Evolutionary conservation across 2,888 invertebrate genomes (phyloP), one percentile per base, ranked within the genome.

Genomic region (Eustalomyia histrio): DNA sequence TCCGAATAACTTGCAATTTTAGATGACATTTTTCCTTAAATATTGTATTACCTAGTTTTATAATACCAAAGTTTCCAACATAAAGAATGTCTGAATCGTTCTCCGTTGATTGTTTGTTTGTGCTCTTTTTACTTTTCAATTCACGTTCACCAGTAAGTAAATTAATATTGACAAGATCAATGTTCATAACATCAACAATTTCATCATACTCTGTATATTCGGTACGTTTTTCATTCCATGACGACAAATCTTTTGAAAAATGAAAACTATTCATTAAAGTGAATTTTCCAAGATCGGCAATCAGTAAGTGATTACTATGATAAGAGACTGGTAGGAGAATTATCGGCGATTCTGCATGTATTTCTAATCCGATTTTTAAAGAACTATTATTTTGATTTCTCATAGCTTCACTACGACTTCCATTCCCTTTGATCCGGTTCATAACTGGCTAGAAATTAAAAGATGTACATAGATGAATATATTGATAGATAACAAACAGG

Each of bases 281-380:
- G 35, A 98, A 92, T 84, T 94, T 94, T 2, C 95, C 95, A 43
- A 98, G 92, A 89, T 97, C 95, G 1, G 95, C 94, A 14, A 97
- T 94, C 35, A 98, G 93, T 75, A 97, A 92, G 84, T 94, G 93
- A 39, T 94, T 93, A 29, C 95, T 94, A 83, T 94, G 93, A 29
- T 96, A 95, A 87, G 95, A 95, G 82, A 97, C 95, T 0, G 98
- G 99, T 81, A 98, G 91, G 67, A 98, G 91, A 83, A 98, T 95
- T 2, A 97, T 94, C 0, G 98, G 97, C 14, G 97, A 91, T 21
- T 89, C 90, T 80, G 85, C 92, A 88, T 85, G 92, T 61, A 91
- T 89, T 69, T 89, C 88, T 0, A 91, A 82, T 1, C 89, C 90
- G 55, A 91, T 85, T 85, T 90, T 89, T 2, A 87, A 86, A 0